These are phyloP conservation scores for Callaeas wilsoni DNA, from an alignment of 2,113 vertebrate genomes.

Conservation along the genomic window DNA sequence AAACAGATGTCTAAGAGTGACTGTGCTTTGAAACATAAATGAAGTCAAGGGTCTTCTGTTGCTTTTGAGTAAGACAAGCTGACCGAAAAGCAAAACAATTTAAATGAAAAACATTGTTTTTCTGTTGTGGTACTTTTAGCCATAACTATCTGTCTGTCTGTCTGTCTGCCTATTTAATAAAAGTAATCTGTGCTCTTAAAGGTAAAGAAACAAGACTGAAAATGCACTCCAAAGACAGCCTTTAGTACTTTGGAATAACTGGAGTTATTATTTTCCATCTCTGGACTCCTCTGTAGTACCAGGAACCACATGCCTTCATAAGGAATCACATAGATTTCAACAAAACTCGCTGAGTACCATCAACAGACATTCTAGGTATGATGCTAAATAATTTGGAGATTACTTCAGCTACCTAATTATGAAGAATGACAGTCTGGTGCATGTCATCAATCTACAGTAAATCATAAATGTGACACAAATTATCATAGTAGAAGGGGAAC, in stretches of 20 bases:
- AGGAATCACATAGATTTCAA: background rate
- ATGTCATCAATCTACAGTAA: conserved; percentile 25
- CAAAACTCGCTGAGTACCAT: background rate
- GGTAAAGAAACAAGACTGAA: background rate
- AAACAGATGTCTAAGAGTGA: conserved; percentile 67
- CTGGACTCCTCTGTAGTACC: background rate
- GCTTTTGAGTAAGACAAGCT: conserved; percentile 70
- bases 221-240: background rate
- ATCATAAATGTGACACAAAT: conserved; percentile 42
- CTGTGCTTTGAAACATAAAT: conserved; percentile 70
- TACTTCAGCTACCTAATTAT: conserved; percentile 1
- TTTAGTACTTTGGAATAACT: background rate
- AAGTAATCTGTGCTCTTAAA: conserved; percentile 41
- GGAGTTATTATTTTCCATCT: background rate
- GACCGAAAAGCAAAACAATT: conserved; percentile 63
- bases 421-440: conserved; percentile 11
- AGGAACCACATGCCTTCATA: background rate
- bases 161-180: conserved; percentile 34
- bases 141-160: conserved; percentile 58
- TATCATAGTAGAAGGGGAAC: background rate
- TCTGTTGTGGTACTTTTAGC: conserved; percentile 42
- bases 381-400: conserved; percentile 23
- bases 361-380: background rate
- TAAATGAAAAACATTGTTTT: conserved; percentile 70
- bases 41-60: conserved; percentile 68